These are phyloP conservation scores for Stomatorhinus walkeri DNA, from an alignment of 2,797 vertebrate species.

Conservation along the genomic window DNA sequence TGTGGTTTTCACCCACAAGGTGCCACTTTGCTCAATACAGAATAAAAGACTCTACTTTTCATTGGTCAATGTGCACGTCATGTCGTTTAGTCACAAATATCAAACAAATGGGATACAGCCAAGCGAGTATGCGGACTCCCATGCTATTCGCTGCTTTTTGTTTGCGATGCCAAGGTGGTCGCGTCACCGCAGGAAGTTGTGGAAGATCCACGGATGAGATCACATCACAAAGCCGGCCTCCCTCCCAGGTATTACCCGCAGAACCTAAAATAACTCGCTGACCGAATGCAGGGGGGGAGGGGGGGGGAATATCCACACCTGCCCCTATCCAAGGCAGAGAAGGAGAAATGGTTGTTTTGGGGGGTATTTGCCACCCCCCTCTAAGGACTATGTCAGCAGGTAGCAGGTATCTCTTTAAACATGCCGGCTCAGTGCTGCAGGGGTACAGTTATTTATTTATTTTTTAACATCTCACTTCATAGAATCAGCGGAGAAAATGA, in stretches of 20 bases:
- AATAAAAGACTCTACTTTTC: neutral
- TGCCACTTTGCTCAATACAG: neutral
- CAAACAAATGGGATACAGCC: neutral
- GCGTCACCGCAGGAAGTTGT: neutral
- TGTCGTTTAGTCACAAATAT: neutral
- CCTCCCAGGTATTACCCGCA: neutral
- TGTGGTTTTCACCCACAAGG: neutral
- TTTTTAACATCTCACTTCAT: neutral
- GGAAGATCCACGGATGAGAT: neutral
- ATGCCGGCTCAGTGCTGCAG: neutral
- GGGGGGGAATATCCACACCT: neutral
- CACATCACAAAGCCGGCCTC: neutral
- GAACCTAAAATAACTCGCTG: neutral
- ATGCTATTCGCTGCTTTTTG: neutral
- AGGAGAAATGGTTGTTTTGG: neutral
- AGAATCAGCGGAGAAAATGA: neutral
- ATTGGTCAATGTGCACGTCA: neutral
- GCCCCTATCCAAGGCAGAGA: neutral
- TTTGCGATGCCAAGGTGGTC: neutral
- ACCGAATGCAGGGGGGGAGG: neutral
- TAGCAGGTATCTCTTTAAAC: neutral
- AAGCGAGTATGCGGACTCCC: neutral
- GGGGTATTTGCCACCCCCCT: neutral
- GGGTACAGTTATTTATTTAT: neutral
- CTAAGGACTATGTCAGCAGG: neutral